A percentile compares a stretch with the other conserved stretches of the same genome.
phyloP scores from a whole-genome alignment of 2,113 vertebrate genomes.

The Penelope pileata region DNA sequence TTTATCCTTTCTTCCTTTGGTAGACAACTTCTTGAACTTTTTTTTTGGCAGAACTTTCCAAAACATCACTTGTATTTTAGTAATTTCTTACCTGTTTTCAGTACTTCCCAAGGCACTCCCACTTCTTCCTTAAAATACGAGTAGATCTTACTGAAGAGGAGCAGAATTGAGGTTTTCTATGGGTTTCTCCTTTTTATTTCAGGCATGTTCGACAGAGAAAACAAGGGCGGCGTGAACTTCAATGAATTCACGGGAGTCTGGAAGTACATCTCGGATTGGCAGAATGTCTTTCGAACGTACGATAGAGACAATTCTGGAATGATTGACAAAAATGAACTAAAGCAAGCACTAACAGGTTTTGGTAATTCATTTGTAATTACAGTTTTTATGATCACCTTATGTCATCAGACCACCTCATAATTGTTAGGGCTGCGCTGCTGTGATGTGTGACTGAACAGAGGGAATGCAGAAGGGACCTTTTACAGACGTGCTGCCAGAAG shows the following conservation, averaged over 20 bases:
- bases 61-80: not conserved
- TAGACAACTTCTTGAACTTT: not conserved
- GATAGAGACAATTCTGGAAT: slow-evolving; percentile 97
- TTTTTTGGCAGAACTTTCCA: not conserved
- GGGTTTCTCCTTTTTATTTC: slow-evolving; percentile 30
- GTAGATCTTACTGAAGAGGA: not conserved
- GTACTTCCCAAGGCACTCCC: not conserved
- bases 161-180: not conserved
- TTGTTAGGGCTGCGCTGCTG: not conserved
- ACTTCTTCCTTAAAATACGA: not conserved
- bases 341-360: slow-evolving; percentile 96
- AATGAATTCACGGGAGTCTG: slow-evolving; percentile 96
- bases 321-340: slow-evolving; percentile 97
- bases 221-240: slow-evolving; percentile 97
- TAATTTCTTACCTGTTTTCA: not conserved
- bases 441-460: not conserved
- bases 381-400: not conserved
- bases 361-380: slow-evolving; percentile 83
- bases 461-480: not conserved
- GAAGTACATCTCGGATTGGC: slow-evolving; percentile 99
- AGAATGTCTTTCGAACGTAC: slow-evolving; percentile 96
- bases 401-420: not conserved
- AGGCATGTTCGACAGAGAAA: slow-evolving; percentile 99
- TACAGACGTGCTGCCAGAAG: not conserved
- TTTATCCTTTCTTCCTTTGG: not conserved